Percentiles rank a stretch among this genome's conserved stretches.
These are phyloP conservation scores for Chaetodon trifasciatus DNA, from an alignment of 2,797 vertebrate genomes.

Conservation along the genomic window DNA sequence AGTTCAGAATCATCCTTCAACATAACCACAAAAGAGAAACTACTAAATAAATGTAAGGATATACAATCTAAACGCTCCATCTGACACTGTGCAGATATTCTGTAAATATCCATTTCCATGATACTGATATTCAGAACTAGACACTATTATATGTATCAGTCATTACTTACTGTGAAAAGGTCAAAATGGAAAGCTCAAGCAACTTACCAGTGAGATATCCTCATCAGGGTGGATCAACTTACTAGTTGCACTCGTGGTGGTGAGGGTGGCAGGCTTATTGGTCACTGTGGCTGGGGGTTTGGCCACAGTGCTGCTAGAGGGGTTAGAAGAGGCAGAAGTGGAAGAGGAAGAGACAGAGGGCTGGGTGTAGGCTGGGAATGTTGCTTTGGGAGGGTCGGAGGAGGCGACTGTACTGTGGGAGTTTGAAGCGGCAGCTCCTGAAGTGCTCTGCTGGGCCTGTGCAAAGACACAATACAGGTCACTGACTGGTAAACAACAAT, in stretches of 20 bases:
- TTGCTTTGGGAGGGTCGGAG: conserved; percentile 94
- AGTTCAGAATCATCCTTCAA: conserved; percentile 66
- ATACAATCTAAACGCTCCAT: conserved; percentile 8
- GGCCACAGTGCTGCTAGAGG: conserved; percentile 95
- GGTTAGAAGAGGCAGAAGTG: conserved; percentile 92
- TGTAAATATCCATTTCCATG: not conserved
- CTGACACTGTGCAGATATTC: not conserved
- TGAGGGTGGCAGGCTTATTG: conserved; percentile 98
- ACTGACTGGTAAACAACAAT: not conserved
- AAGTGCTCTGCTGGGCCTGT: conserved; percentile 93
- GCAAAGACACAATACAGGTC: conserved; percentile 40
- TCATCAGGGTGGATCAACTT: conserved; percentile 99
- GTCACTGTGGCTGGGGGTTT: conserved; percentile 94
- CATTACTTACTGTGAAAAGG: conserved; percentile 89
- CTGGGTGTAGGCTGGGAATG: conserved; percentile 99
- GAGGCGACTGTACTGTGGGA: conserved; percentile 89
- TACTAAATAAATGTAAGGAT: conserved; percentile 29
- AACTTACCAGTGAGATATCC: conserved; percentile 99
- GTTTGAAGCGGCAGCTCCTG: conserved; percentile 90
- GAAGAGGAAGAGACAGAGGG: conserved; percentile 93
- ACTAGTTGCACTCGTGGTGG: conserved; percentile 99
- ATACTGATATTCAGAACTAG: conserved; percentile 4
- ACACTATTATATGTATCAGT: conserved; percentile 68
- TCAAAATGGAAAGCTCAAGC: conserved; percentile 81
- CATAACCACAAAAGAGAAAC: conserved; percentile 58